Evolutionary conservation across 2,888 invertebrate species (phyloP).

Genomic region (Branchellion lobata): DNA sequence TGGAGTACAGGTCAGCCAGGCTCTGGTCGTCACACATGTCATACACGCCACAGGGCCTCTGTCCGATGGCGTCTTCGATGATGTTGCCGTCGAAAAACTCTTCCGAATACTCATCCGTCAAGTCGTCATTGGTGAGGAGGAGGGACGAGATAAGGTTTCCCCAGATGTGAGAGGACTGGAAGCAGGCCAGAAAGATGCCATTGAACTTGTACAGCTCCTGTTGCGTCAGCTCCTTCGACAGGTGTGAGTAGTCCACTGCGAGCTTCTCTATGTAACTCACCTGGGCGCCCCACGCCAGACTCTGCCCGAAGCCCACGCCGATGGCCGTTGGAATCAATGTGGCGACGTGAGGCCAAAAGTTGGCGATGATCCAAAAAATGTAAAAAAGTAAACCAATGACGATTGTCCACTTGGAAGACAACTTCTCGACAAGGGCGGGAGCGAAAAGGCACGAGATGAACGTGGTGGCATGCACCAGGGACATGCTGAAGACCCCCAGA

Average conservation of each 20-base stretch:
- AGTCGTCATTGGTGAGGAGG: conserved; percentile 52
- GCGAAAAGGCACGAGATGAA: conserved; percentile 59
- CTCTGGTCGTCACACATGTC: conserved; percentile 28
- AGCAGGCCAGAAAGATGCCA: conserved; percentile 61
- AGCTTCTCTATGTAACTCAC: conserved; percentile 59
- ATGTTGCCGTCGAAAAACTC: conserved; percentile 11
- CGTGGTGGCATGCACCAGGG: conserved; percentile 59
- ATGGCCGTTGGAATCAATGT: conserved; percentile 60
- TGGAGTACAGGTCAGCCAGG: not conserved
- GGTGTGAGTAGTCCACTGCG: conserved; percentile 58
- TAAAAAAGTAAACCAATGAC: conserved; percentile 60
- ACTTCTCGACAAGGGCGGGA: conserved; percentile 58
- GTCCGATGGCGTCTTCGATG: not conserved
- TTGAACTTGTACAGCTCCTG: conserved; percentile 60
- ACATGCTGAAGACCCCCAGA: conserved; percentile 59
- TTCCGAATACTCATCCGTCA: not conserved
- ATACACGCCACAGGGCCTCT: conserved; percentile 44
- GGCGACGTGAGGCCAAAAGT: conserved; percentile 60
- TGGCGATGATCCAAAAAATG: conserved; percentile 60
- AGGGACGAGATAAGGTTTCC: conserved; percentile 61
- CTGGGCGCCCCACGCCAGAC: conserved; percentile 58
- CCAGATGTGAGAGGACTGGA: conserved; percentile 62
- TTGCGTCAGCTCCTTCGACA: conserved; percentile 57
- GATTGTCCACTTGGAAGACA: conserved; percentile 61
- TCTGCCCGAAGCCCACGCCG: conserved; percentile 60